Evolutionary conservation across 1,140 invertebrate genomes (phyloP), one percentile per base, ranked within the genome.

Genomic region (Lordiphosa mommai): DNA sequence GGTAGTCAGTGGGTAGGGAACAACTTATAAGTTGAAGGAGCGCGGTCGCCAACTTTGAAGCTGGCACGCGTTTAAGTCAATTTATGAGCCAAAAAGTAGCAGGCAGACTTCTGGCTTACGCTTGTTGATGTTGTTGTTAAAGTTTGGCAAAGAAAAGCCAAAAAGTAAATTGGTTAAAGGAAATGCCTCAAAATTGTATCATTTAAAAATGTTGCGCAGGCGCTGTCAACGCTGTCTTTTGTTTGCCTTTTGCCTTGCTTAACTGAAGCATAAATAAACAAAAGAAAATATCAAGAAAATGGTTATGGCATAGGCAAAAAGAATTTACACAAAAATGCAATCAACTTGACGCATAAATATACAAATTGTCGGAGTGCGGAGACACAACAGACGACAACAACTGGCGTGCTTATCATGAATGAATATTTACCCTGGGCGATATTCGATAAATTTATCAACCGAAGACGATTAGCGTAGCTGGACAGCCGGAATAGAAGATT

Each of bases 291-390:
- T 23, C n/a, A 16, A 23, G 20, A 40, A 20, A 40, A 23, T 7
- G 38, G 17, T 23, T 23, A 40, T 40, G 17, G 17, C n/a, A 41
- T 2, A 27, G 38, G 38, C 38, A 43, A 43, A 23, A 43, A 43
- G 40, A 43, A 43, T 43, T 43, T 43, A 43, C 40, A 43, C 40
- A 43, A 43, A 43, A 43, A 43, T 43, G 40, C 40, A 29, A 43
- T 43, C 40, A 43, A 43, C 40, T 29, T 43, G 40, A 10, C 20
- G 17, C 4, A 41, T 43, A 43, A 43, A 47, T 47, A 47, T 32
- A 47, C 44, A 47, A 47, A 30, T 47, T 32, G 44, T 9, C 29
- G 14, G 44, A 47, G 44, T 29, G 13, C 29, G 14, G 44, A 47
- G 29, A 33, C 27, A 47, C 40, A 27, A 43, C 40, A 43, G 40